Evolutionary conservation across 2,888 invertebrate species (phyloP), one percentile per base, ranked within the genome.

Genomic region (Phorcus lineatus): DNA sequence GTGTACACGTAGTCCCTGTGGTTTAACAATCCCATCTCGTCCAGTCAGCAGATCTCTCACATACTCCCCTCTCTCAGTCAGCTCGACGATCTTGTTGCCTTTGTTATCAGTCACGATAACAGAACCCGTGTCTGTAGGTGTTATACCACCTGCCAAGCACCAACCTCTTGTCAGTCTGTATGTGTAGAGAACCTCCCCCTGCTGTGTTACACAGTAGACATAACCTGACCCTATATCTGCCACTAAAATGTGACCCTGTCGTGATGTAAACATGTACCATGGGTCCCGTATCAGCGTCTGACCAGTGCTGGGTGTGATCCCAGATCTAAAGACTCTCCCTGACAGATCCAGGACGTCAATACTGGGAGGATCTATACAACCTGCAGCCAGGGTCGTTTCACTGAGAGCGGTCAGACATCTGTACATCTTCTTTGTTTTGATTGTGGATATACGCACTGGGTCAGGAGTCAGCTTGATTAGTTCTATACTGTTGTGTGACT

Each of bases 351-450:
- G 19, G 22, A 57, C 57, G 24, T 57, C 57, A 57, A 57, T 13
- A 57, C 22, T 24, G 19, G 57, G 24, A 24, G 57, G 57, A 57
- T 57, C 57, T 24, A 19, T 19, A 24, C 57, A 57, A n/a, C 57
- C 57, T 57, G 57, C 57, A 24, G 22, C 57, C 19, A 57, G 19
- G 13, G 57, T 57, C 24, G 57, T 24, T 1, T 19, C 11, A 57
- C 57, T 57, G 11, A 57, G 24, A 24, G 57, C 7, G 13, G 57
- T 57, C 57, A 57, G 57, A 13, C 57, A 57, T 57, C 57, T 16
- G 57, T 57, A 57, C n/a, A n/a, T 57, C 57, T 57, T 57, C 57
- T 57, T 57, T 57, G 57, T 57, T 57, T 57, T 57, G 22, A 57
- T 57, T 9, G 22, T 57, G 57, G 57, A 57, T 11, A 57, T 57